Evolutionary conservation across 2,113 vertebrate genomes (phyloP).

Genomic region (Passer domesticus): DNA sequence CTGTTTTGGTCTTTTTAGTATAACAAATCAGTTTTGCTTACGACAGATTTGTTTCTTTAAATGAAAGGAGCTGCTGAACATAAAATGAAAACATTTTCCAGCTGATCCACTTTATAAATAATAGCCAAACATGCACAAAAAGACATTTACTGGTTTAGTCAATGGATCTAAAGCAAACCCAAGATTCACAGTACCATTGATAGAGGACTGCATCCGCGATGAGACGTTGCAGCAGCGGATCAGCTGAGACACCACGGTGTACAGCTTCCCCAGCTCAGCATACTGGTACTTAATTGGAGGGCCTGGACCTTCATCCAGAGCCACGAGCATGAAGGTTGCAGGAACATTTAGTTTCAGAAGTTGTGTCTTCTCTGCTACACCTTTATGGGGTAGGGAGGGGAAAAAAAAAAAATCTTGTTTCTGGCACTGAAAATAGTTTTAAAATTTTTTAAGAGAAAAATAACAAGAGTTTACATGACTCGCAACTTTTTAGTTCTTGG

Average conservation of each 20-base stretch:
- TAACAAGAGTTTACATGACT: not conserved
- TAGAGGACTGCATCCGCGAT: slow-evolving; percentile 96
- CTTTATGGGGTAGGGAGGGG: slow-evolving; percentile 50
- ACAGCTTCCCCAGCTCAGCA: slow-evolving; percentile 96
- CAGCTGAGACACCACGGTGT: slow-evolving; percentile 96
- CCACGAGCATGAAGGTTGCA: slow-evolving; percentile 98
- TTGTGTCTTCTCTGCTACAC: slow-evolving; percentile 97
- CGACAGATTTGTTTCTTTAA: not conserved
- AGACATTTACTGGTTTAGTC: not conserved
- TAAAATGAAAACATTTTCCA: not conserved
- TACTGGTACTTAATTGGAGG: slow-evolving; percentile 99
- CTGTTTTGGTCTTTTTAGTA: not conserved
- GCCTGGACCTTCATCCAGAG: slow-evolving; percentile 97
- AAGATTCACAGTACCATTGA: slow-evolving; percentile 84
- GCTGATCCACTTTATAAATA: not conserved
- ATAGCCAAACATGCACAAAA: not conserved
- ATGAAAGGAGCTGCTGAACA: not conserved
- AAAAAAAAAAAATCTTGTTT: not conserved
- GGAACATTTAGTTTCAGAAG: slow-evolving; percentile 95
- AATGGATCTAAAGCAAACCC: not conserved
- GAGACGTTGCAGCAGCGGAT: slow-evolving; percentile 98
- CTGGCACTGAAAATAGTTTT: not conserved
- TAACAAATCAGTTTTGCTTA: not conserved
- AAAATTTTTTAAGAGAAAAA: not conserved
- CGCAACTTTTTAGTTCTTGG: not conserved